Evolutionary conservation across 64 coral and sea anemone genomes (phyloP).

Genomic region (Pocillopora damicornis): DNA sequence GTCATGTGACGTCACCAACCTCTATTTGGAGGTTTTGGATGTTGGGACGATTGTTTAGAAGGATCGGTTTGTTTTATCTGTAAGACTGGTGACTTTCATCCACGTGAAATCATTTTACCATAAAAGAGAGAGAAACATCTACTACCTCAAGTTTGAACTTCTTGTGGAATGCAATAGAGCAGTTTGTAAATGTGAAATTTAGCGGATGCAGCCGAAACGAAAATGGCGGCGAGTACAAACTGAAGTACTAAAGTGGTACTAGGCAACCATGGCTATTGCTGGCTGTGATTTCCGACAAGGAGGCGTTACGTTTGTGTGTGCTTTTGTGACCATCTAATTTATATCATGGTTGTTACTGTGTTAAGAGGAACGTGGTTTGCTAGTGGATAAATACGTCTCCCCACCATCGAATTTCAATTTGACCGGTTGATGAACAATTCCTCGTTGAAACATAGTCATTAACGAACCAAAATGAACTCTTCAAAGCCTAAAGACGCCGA

Average conservation of each 20-base stretch:
- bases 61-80: neutral
- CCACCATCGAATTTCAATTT: neutral
- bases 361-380: neutral
- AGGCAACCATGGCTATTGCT: slow-evolving; percentile 6
- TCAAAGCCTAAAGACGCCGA: neutral
- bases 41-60: slow-evolving; percentile 23
- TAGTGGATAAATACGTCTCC: neutral
- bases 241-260: neutral
- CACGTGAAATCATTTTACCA: neutral
- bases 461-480: slow-evolving; percentile 13
- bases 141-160: neutral
- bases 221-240: slow-evolving; percentile 24
- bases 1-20: slow-evolving; percentile 22
- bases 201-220: slow-evolving; percentile 1
- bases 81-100: neutral
- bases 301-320: neutral
- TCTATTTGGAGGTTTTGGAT: neutral
- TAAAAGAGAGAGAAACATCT: neutral
- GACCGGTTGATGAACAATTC: neutral
- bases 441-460: neutral
- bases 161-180: slow-evolving; percentile 13
- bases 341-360: neutral
- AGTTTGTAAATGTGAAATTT: slow-evolving; percentile 32
- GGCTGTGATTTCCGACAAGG: neutral
- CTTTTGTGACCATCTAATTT: neutral